phyloP scores from a whole-genome alignment of 2,888 invertebrate genomes.

The Acleris sparsana region DNA sequence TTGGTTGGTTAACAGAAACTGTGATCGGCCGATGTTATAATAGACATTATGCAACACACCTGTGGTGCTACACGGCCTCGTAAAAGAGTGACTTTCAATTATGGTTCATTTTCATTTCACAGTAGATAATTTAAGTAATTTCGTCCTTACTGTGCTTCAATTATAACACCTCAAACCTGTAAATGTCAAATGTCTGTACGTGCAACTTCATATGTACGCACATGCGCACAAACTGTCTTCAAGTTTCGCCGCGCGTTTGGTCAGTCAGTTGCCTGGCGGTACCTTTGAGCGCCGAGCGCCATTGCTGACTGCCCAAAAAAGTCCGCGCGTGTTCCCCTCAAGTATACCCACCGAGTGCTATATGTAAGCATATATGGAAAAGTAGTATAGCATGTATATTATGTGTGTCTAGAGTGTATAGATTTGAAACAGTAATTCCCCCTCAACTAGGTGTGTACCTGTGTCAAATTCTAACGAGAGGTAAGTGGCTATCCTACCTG shows the following conservation, averaged over 20 bases:
- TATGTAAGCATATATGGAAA: constrained; percentile 74
- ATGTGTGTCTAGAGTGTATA: constrained; percentile 66
- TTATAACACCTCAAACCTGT: too few species aligned
- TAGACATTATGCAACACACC: too few species aligned
- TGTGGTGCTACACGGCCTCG: too few species aligned
- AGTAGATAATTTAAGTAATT: too few species aligned
- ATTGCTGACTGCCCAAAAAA: constrained; percentile 44
- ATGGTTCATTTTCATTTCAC: too few species aligned
- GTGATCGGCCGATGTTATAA: too few species aligned
- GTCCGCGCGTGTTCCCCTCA: constrained; percentile 54
- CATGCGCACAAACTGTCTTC: constrained; percentile 58
- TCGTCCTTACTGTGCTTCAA: too few species aligned
- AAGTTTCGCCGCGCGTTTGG: constrained; percentile 45
- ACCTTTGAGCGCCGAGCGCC: constrained; percentile 55
- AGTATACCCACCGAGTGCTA: constrained; percentile 67
- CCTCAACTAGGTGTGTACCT: constrained; percentile 65
- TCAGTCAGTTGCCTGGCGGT: constrained; percentile 68
- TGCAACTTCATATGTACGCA: constrained; percentile 43
- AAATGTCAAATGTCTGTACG: constrained; percentile 32
- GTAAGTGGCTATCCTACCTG: constrained; percentile 69
- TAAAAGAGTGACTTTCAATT: too few species aligned
- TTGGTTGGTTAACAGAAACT: too few species aligned
- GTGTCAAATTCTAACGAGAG: constrained; percentile 56
- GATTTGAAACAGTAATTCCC: constrained; percentile 54
- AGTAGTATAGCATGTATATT: constrained; percentile 73